Evolutionary conservation across 2,113 vertebrate genomes (phyloP), one percentile per base, ranked within the genome.

Genomic region (Bolborhynchus lineola): DNA sequence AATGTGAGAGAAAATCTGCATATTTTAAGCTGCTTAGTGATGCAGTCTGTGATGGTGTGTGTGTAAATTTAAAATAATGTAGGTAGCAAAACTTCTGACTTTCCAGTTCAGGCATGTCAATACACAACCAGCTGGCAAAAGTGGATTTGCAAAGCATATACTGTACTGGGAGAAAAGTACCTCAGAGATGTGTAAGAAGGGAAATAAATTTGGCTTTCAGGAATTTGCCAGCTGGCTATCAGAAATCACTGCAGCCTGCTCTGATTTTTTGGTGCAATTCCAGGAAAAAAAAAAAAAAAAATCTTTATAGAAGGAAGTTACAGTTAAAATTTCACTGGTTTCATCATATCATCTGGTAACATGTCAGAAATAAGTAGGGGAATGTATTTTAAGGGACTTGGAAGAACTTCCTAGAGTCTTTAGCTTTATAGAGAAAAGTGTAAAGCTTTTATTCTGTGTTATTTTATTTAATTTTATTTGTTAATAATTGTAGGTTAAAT

Each of bases 131-230:
- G 33, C 9, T 63, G 16, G 35, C 46, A 23, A 86, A 47, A 4
- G 1, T 9, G 17, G n/a, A 49, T 49, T 69, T 78, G 28, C 14
- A 72, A 88, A 68, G 19, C 8, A 26, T 35, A 10, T 57, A 47
- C 31, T 39, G 12, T 33, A 49, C 7, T 42, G 9, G 15, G 13
- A 82, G 26, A 88, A 72, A 18, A 63, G 19, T 42, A 63, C 7
- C 14, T 39, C 31, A 39, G 37, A 72, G 29, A 39, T 0, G 0
- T 42, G 7, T 14, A 47, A 29, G 7, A 37, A 1, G 5, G 7
- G 8, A 67, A 77, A 65, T 13, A 79, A 50, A 49, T 35, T 33
- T 76, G 19, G 5, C 11, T 49, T 75, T 74, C 23, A 59, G n/a
- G 9, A 79, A 59, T 8, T 49, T 86, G 28, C 8, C 33, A 78